Conservation (phyloP, 2,113 vertebrate genomes). For the Hemicordylus capensis region DNA sequence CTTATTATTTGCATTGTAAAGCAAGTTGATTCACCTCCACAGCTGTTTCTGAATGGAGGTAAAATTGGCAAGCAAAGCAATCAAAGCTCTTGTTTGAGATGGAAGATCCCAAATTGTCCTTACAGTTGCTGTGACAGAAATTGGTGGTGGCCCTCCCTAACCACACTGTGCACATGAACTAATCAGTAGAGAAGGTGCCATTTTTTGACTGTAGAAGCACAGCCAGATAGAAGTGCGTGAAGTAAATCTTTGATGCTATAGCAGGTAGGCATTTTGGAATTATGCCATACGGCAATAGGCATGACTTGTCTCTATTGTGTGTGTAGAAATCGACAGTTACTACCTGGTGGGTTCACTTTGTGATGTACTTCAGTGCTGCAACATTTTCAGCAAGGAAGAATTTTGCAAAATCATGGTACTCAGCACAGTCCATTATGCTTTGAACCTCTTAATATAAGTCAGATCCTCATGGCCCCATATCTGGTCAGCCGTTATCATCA, state of each 20-base stretch:
- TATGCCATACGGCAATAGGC: neutral
- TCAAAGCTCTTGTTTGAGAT: slow-evolving; percentile 37
- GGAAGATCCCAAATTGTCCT: slow-evolving; percentile 38
- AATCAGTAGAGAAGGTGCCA: neutral
- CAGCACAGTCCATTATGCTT: neutral
- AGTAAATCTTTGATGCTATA: neutral
- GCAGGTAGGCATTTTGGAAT: neutral
- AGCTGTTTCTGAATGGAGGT: slow-evolving; percentile 39
- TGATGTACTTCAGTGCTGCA: neutral
- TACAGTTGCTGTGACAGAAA: slow-evolving; percentile 13
- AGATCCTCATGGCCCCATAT: neutral
- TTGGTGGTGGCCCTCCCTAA: neutral
- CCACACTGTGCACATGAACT: slow-evolving; percentile 1
- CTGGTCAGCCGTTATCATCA: too few relatives aligned
- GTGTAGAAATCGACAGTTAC: neutral
- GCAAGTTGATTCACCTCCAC: slow-evolving; percentile 41
- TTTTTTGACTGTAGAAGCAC: neutral
- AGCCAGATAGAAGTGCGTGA: neutral
- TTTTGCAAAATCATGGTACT: neutral
- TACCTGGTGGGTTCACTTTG: neutral
- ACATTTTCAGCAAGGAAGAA: neutral
- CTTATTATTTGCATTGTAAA: slow-evolving; percentile 48
- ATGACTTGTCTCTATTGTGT: neutral
- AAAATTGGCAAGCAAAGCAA: slow-evolving; percentile 53
- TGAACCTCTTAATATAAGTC: neutral